A percentile compares a stretch with the other conserved stretches of the same genome.
Evolutionary conservation across 2,113 vertebrate genomes (phyloP).

Genomic region (Shinisaurus crocodilurus): DNA sequence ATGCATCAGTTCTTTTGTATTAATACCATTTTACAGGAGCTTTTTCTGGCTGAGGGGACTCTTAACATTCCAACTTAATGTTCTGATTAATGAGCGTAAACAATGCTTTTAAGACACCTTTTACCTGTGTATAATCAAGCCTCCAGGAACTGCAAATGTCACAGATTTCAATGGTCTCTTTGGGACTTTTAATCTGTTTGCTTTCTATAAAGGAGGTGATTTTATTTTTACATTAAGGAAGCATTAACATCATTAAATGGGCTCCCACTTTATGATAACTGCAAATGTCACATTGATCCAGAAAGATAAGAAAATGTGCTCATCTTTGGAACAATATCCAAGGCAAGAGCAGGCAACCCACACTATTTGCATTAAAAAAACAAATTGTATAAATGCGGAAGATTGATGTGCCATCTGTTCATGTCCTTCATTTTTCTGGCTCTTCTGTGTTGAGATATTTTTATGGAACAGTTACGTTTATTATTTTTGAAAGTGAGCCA

Average conservation of each 20-base stretch:
- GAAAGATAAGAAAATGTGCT: conserved; percentile 88
- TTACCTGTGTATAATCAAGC: conserved; percentile 78
- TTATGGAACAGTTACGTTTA: conserved; percentile 87
- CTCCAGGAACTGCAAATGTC: conserved; percentile 81
- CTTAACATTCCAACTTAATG: conserved; percentile 67
- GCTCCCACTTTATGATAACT: conserved; percentile 87
- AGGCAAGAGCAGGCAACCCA: conserved; percentile 85
- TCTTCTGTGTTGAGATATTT: conserved; percentile 87
- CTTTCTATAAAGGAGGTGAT: conserved; percentile 84
- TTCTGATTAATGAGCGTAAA: conserved; percentile 77
- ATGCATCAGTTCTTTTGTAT: conserved; percentile 58
- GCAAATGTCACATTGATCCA: conserved; percentile 90
- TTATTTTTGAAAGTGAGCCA: conserved; percentile 87
- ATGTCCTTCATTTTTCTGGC: conserved; percentile 86
- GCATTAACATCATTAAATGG: conserved; percentile 89
- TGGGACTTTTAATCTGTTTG: conserved; percentile 86
- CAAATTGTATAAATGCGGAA: conserved; percentile 89
- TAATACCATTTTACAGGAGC: conserved; percentile 59
- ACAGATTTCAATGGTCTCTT: conserved; percentile 82
- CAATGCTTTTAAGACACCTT: conserved; percentile 75
- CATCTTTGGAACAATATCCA: conserved; percentile 87
- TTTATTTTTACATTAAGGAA: conserved; percentile 89
- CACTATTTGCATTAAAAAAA: conserved; percentile 89
- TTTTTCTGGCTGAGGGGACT: conserved; percentile 43
- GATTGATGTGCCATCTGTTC: conserved; percentile 89